Evolutionary conservation across 2,113 vertebrate species (phyloP).

Genomic region (Theropithecus gelada): DNA sequence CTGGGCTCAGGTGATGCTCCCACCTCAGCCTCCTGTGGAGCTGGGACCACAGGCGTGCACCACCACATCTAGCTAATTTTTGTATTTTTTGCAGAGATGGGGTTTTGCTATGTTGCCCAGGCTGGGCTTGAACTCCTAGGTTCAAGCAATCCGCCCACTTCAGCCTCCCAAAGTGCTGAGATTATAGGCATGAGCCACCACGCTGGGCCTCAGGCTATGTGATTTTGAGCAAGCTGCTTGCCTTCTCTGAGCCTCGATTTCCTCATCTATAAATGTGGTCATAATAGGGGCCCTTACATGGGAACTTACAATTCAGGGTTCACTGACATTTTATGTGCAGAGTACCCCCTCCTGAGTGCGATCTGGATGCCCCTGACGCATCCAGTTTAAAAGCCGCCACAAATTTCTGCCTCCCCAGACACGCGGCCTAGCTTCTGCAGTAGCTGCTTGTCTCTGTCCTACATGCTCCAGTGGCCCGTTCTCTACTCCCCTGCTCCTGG

Average conservation of each 20-base stretch:
- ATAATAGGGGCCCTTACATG: not conserved
- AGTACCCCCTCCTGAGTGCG: not conserved
- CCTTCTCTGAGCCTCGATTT: not conserved
- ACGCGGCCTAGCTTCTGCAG: not conserved
- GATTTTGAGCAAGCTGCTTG: not conserved
- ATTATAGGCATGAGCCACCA: not conserved
- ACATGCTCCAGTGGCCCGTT: not conserved
- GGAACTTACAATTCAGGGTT: not conserved
- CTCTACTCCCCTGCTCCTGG: not conserved
- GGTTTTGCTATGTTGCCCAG: not conserved
- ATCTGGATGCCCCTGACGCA: fast-evolving
- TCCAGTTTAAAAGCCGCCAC: not conserved
- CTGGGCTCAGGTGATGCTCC: not conserved
- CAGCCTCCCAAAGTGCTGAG: not conserved
- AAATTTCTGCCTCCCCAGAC: not conserved
- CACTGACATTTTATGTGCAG: not conserved
- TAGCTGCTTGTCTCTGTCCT: not conserved
- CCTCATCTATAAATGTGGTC: not conserved
- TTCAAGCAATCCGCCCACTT: not conserved
- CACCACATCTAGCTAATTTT: not conserved
- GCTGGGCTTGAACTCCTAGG: not conserved
- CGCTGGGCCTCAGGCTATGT: not conserved
- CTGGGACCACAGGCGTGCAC: not conserved
- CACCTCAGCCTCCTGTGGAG: not conserved
- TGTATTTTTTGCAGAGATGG: not conserved